Base-by-base conservation (phyloP, 2,113 vertebrate genomes). In the Calypte anna region DNA sequence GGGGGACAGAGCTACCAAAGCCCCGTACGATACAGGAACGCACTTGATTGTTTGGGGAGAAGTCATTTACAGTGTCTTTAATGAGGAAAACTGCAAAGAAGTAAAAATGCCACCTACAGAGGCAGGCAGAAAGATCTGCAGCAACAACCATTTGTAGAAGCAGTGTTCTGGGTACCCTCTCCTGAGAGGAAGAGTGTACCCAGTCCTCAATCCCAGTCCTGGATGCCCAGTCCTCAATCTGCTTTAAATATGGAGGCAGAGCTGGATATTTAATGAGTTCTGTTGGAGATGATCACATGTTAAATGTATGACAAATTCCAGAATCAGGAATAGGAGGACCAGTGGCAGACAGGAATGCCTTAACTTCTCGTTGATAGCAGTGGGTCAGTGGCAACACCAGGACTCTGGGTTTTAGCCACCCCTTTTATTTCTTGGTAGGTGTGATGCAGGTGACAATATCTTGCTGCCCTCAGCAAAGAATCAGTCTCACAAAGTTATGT, bases 21-120 rank as follows among this genome's bases (percentile, higher is more conserved):
- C 44, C 76, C 50, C 38, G 8, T 63, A 38, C 85, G 91, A 83
- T 31, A 91, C 63, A 76, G 79, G 94, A 96, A 91, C 27, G 10
- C 19, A 6, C 76, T 91, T 33, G 89, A 81, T 86, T 97, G 53
- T 97, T 97, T 95, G 66, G 81, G 78, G 81, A 95, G 75, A 84
- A 83, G 75, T 86, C 33, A 88, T 96, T 97, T 94, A 57, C 57
- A 90, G 62, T 36, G 46, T 38, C 94, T 96, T 92, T 70, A 61
- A 67, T 0, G 8, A 72, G 38, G 57, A 85, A 81, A 87, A 31
- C 43, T 74, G 33, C 33, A 88, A 85, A 82, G 58, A 87, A 44
- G 6, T 62, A 11, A 86, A 95, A 96, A 91, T 57, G 40, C 19
- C n/a, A n/a, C 59, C 24, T 72, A 68, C 6, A 54, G 73, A 79